These are phyloP conservation scores for Pseudochromis fuscus DNA, from an alignment of 2,797 vertebrate genomes.

Conservation along the genomic window DNA sequence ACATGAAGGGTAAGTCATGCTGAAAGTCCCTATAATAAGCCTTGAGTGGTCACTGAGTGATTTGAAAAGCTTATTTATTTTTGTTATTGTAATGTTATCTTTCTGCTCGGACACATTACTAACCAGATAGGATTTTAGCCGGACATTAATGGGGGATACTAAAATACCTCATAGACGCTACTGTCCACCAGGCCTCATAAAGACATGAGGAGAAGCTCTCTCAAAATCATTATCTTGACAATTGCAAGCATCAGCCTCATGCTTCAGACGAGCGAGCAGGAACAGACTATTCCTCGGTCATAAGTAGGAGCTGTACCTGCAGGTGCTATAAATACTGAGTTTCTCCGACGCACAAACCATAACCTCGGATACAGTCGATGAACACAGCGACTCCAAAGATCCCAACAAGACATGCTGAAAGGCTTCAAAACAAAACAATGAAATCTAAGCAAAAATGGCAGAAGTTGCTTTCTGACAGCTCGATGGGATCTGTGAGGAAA, in stretches of 20 bases:
- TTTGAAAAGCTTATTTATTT: conserved; percentile 19
- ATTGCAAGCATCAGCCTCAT: conserved; percentile 30
- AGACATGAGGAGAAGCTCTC: conserved; percentile 15
- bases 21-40: conserved; percentile 9
- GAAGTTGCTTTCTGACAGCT: background rate
- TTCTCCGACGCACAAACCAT: conserved; percentile 7
- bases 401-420: background rate
- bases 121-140: conserved; percentile 30
- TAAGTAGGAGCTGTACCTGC: background rate
- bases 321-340: conserved; percentile 28
- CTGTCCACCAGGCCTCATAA: conserved; percentile 16
- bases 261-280: conserved; percentile 6
- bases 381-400: background rate
- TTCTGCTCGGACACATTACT: conserved; percentile 3
- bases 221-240: conserved; percentile 23
- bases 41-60: conserved; percentile 13
- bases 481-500: background rate
- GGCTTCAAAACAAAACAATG: background rate
- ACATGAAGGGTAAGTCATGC: conserved; percentile 15
- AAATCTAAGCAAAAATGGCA: no score
- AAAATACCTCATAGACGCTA: conserved; percentile 20
- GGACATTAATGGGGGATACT: conserved; percentile 29
- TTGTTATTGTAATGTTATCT: conserved; percentile 32
- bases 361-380: background rate
- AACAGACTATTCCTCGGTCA: background rate